Evolutionary conservation across 1,140 invertebrate species (phyloP), one percentile per base, ranked within the genome.

Genomic region (Paraescarpia echinospica): DNA sequence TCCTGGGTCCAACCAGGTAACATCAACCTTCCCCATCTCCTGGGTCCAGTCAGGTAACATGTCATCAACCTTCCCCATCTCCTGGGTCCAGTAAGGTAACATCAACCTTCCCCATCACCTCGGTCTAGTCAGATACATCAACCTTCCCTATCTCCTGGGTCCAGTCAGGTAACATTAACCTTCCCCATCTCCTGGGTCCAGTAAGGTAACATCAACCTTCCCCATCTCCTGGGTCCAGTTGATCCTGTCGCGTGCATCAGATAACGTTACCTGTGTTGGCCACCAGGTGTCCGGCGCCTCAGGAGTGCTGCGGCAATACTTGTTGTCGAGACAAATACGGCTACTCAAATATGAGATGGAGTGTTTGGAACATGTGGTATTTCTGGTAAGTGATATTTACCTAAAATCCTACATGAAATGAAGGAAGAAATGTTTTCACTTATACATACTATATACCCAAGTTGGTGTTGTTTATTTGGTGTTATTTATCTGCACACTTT

Each of bases 331-430:
- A 90, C 34, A 91, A 93, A 22, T 93, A 93, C 92, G 91, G 77
- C 27, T 93, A 93, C 91, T 93, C 93, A 27, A 77, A 88, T n/a
- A 41, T 93, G 33, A 93, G 93, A 34, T 93, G 95, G 33, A 94
- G 94, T 51, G 93, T 95, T n/a, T 95, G 95, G 95, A 95, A 95
- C 92, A 95, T 95, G 94, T 95, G 95, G 95, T 95, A 95, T 92
- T 95, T 95, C 92, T 95, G 95, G 95, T 95, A 92, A 94, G 94
- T 92, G 31, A 31, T 22, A 77, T 27, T 77, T 77, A 22, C 6
- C 33, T 59, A 34, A 34, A 5, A 34, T 34, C 31, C 33, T 22
- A 51, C 41, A 48, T 48, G 41, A 41, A 41, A 41, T 41, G 41
- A 41, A 41, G 41, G 12, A 12, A 41, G 12, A 41, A 2, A 77